phyloP scores from a whole-genome alignment of 2,113 vertebrate species.

The Pseudorasbora parva region DNA sequence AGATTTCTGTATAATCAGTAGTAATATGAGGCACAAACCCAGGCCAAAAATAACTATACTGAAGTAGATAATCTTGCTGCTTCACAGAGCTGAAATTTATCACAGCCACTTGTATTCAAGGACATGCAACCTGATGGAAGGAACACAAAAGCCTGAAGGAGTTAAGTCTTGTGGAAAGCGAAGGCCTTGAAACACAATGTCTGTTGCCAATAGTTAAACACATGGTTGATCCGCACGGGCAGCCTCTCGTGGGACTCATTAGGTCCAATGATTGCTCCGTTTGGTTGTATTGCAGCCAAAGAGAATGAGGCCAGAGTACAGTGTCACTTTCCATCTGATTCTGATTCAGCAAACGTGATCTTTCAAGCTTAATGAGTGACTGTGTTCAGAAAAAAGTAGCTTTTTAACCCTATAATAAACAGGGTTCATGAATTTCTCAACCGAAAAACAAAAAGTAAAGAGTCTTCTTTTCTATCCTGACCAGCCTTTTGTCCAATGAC shows the following conservation, averaged over 20 bases:
- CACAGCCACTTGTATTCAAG: not conserved
- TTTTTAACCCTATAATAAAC: too few relatives aligned
- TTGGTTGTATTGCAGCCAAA: not conserved
- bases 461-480: too few relatives aligned
- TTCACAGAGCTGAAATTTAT: not conserved
- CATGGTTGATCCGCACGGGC: not conserved
- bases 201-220: conserved; percentile 7
- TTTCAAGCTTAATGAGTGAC: not conserved
- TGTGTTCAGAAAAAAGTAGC: too few relatives aligned
- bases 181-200: not conserved
- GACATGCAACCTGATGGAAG: conserved; percentile 22
- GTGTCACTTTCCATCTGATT: not conserved
- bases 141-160: not conserved
- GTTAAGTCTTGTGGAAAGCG: not conserved
- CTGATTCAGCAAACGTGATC: not conserved
- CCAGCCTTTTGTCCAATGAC: too few relatives aligned
- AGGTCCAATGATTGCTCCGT: not conserved
- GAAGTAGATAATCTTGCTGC: too few relatives aligned
- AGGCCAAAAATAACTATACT: too few relatives aligned
- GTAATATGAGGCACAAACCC: too few relatives aligned
- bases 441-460: too few relatives aligned
- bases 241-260: not conserved
- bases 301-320: not conserved
- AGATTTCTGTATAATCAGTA: too few relatives aligned
- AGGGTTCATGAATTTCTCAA: too few relatives aligned